Conservation (phyloP, 2,888 invertebrate genomes). For the Hypomecis atomaria region DNA sequence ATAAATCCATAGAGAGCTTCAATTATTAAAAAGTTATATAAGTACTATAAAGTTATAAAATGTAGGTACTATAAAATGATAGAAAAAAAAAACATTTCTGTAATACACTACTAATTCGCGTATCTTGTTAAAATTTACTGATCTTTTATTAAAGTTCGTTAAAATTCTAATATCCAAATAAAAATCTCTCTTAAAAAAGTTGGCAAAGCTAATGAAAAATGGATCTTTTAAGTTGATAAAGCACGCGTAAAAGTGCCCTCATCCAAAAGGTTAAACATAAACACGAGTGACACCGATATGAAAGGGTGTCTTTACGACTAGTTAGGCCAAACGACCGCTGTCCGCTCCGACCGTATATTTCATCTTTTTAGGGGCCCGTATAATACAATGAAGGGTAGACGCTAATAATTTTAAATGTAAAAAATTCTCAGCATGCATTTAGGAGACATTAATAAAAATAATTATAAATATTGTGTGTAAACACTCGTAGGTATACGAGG, state of each 20-base stretch:
- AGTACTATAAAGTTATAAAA: too few species aligned
- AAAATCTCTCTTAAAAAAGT: conserved; percentile 12
- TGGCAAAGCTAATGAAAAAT: conserved; percentile 30
- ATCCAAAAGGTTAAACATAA: conserved; percentile 50
- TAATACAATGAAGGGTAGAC: not conserved
- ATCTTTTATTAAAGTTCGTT: not conserved
- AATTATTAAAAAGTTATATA: too few species aligned
- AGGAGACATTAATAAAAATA: too few species aligned
- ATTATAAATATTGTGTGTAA: too few species aligned
- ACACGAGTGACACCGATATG: conserved; percentile 45
- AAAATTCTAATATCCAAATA: not conserved
- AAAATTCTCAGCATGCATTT: too few species aligned
- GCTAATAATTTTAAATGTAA: not conserved
- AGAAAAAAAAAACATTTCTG: too few species aligned
- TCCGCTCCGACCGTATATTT: conserved; percentile 64
- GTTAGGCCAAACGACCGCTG: conserved; percentile 56
- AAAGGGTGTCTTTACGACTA: conserved; percentile 51
- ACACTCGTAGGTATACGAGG: too few species aligned
- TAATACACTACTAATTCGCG: too few species aligned
- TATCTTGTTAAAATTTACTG: too few species aligned
- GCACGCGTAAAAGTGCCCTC: conserved; percentile 39
- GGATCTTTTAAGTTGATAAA: conserved; percentile 35
- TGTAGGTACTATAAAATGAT: too few species aligned
- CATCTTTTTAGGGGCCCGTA: conserved; percentile 53
- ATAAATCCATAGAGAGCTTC: too few species aligned